Percentiles rank a stretch among this genome's conserved stretches.
These are phyloP conservation scores for Beris chalybata DNA, from an alignment of 2,888 invertebrate genomes.

Conservation along the genomic window DNA sequence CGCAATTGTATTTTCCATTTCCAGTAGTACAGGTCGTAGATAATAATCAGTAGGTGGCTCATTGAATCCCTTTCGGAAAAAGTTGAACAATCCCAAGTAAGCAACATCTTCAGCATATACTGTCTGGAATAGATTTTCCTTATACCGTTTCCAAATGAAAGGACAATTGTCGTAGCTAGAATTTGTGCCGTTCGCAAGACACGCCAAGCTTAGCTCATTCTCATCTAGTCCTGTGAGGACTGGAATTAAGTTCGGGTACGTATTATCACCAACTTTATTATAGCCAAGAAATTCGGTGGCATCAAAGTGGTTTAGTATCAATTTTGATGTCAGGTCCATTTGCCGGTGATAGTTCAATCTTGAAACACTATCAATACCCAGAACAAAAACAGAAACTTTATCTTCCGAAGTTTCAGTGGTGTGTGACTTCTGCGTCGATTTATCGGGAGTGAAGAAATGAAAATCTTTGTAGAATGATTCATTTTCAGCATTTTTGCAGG, in stretches of 20 bases:
- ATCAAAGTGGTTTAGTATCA: constrained; percentile 61
- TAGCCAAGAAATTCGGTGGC: constrained; percentile 83
- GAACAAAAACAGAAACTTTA: constrained; percentile 69
- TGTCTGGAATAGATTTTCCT: constrained; percentile 72
- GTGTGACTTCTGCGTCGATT: constrained; percentile 43
- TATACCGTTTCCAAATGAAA: constrained; percentile 82
- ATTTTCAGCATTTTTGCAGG: constrained; percentile 59
- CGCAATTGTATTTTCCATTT: constrained; percentile 69
- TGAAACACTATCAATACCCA: constrained; percentile 86
- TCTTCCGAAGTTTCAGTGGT: neutral
- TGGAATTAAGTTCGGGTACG: constrained; percentile 86
- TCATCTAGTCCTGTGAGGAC: constrained; percentile 73
- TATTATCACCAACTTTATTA: constrained; percentile 93
- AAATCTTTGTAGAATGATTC: constrained; percentile 67
- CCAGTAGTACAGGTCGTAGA: constrained; percentile 71
- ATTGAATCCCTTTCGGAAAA: constrained; percentile 73
- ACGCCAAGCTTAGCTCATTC: constrained; percentile 65
- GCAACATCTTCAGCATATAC: constrained; percentile 83
- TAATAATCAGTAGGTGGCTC: constrained; percentile 86
- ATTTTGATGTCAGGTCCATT: constrained; percentile 71
- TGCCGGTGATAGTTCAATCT: constrained; percentile 82
- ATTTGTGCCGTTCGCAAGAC: constrained; percentile 61
- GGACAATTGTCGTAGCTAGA: constrained; percentile 76
- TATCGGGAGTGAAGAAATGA: constrained; percentile 65
- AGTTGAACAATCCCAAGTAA: constrained; percentile 78